Percentiles rank a stretch among this genome's conserved stretches.
phyloP scores from a whole-genome alignment of 1,140 invertebrate genomes.

The Sycophila sp. region DNA sequence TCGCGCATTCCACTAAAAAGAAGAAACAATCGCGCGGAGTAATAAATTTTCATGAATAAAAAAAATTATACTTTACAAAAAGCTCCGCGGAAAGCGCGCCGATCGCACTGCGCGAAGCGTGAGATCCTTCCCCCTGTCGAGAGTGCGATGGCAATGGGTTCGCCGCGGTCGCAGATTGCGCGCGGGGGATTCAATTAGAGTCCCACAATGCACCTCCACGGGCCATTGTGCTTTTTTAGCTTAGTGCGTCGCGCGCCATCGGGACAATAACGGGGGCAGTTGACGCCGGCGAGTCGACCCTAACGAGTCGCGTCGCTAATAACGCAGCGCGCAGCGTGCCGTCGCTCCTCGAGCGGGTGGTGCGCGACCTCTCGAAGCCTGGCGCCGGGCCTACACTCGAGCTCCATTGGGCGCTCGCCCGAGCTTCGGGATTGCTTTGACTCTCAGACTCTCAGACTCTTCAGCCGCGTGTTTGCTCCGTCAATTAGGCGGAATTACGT shows the following conservation, averaged over 20 bases:
- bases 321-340: slow-evolving; percentile 39
- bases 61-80: not conserved
- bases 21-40: too few species aligned
- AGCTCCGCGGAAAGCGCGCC: not conserved
- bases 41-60: too few species aligned
- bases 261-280: slow-evolving; percentile 9
- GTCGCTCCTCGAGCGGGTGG: too few species aligned
- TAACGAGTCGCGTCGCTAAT: slow-evolving; percentile 48
- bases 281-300: slow-evolving; percentile 17
- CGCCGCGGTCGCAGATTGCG: slow-evolving; percentile 3
- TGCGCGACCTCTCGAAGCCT: slow-evolving; percentile 1
- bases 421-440: too few species aligned
- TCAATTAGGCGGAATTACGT: too few species aligned
- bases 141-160: slow-evolving; percentile 2
- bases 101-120: not conserved
- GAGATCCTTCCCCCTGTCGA: not conserved
- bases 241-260: slow-evolving; percentile 10
- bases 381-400: not conserved
- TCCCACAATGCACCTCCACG: not conserved
- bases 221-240: slow-evolving; percentile 7
- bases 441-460: too few species aligned
- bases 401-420: not conserved
- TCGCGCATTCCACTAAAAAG: too few species aligned
- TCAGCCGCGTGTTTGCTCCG: too few species aligned
- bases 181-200: slow-evolving; percentile 27